Percentiles rank a stretch among this genome's conserved stretches.
phyloP scores from a whole-genome alignment of 2,797 vertebrate species.

The Poeciliopsis presidionis region DNA sequence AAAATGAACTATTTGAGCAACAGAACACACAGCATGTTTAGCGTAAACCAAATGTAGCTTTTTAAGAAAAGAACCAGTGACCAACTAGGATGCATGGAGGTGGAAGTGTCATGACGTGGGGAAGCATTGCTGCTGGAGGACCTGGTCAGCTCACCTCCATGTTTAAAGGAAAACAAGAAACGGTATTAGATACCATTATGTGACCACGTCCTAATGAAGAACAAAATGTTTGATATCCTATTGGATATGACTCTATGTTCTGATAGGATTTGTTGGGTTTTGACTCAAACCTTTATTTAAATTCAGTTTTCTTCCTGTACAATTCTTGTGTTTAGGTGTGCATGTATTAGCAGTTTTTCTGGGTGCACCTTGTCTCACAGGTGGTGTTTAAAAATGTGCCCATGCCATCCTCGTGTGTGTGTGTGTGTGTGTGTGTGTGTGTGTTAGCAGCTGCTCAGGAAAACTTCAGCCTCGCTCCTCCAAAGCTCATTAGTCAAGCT shows the following conservation, averaged over 20 bases:
- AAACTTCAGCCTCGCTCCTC: slow-evolving; percentile 81
- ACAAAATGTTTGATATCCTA: background rate
- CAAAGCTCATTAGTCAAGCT: slow-evolving; percentile 85
- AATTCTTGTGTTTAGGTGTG: slow-evolving; percentile 13
- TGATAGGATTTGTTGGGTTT: slow-evolving; percentile 21
- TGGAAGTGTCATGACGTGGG: background rate
- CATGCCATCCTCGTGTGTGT: slow-evolving; percentile 15
- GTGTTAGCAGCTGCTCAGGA: slow-evolving; percentile 80
- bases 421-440: slow-evolving; percentile 40
- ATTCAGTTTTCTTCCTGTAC: slow-evolving; percentile 29
- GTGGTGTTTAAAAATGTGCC: slow-evolving; percentile 57
- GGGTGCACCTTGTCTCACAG: slow-evolving; percentile 58
- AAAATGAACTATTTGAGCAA: background rate
- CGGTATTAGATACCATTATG: background rate
- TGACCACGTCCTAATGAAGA: background rate
- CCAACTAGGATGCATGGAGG: background rate
- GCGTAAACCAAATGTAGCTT: background rate
- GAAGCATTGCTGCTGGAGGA: background rate
- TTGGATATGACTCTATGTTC: background rate
- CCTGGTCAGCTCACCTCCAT: background rate
- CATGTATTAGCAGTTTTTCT: background rate
- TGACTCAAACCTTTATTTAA: slow-evolving; percentile 16
- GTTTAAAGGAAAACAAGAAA: background rate
- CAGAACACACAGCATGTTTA: background rate
- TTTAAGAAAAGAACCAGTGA: background rate